Evolutionary conservation across 2,888 invertebrate genomes (phyloP), one percentile per base, ranked within the genome.

Genomic region (Chrysomela aeneicollis): DNA sequence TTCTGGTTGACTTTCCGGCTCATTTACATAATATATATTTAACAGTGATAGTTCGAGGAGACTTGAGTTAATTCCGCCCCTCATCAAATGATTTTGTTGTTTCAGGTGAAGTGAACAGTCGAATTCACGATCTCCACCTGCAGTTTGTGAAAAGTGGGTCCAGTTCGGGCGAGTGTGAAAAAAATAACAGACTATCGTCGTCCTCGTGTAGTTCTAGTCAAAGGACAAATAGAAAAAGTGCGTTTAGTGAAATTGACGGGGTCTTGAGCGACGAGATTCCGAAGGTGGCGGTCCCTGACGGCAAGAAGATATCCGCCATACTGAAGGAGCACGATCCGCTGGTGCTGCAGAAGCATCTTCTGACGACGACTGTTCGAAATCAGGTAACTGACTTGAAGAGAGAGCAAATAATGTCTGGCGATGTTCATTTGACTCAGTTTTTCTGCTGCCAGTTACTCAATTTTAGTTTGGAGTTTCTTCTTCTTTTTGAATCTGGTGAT

Each of bases 271-370:
- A 85, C 67, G 86, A 87, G 22, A 84, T 88, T 69, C 86, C 88
- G 67, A 87, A 88, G 79, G 88, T 90, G 68, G 85, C 88, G 63
- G 85, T 88, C 64, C 89, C 90, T 12, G 90, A 92, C 84, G 86
- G 89, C 64, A 88, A 86, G 77, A 93, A 93, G 84, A 89, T 94
- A 81, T 87, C 91, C 77, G 93, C 93, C 84, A 94, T 94, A 84
- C 87, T 94, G 77, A 87, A 88, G 76, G 94, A 94, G 86, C 88
- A 89, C 75, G 92, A 92, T 84, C 90, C 92, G 64, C 84, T 93
- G 73, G 92, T 93, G 84, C 86, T 94, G 78, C 93, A 93, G 83
- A 89, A 93, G 75, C 94, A 94, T 84, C 86, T 94, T 71, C 88
- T 94, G 72, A 90, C 89, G 32, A 87, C 91, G 76, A 91, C 92